Conservation (phyloP, 2,888 invertebrate genomes). For the Cordilura impudica region DNA sequence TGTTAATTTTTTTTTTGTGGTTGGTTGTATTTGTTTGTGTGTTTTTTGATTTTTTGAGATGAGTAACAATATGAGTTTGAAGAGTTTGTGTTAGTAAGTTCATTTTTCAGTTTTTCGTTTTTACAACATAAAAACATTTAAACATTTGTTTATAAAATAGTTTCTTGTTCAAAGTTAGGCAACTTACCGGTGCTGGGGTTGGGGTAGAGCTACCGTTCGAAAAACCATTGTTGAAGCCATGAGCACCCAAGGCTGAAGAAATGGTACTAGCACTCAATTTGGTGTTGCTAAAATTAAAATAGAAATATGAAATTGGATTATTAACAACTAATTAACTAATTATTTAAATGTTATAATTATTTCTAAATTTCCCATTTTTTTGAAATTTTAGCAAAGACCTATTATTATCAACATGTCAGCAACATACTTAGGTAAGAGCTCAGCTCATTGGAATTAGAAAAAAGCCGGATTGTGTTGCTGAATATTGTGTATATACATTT, state of each 20-base stretch:
- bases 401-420: too few species aligned
- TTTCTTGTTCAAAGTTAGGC: not conserved
- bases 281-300: conserved; percentile 80
- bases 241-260: conserved; percentile 83
- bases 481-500: too few species aligned
- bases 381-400: too few species aligned
- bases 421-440: too few species aligned
- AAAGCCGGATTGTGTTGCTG: too few species aligned
- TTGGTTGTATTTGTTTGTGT: not conserved
- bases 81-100: conserved; percentile 48
- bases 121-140: conserved; percentile 53
- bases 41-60: conserved; percentile 43
- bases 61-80: conserved; percentile 58
- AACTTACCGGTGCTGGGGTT: conserved; percentile 74
- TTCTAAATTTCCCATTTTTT: too few species aligned
- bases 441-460: too few species aligned
- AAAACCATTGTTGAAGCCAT: conserved; percentile 76
- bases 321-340: too few species aligned
- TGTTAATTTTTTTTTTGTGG: conserved; percentile 8
- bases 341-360: too few species aligned
- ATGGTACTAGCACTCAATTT: conserved; percentile 86
- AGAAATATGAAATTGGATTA: not conserved
- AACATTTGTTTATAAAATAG: conserved; percentile 47
- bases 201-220: conserved; percentile 73
- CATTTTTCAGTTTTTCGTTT: conserved; percentile 1